Conservation (phyloP, 2,797 vertebrate genomes). For the Allobates femoralis region DNA sequence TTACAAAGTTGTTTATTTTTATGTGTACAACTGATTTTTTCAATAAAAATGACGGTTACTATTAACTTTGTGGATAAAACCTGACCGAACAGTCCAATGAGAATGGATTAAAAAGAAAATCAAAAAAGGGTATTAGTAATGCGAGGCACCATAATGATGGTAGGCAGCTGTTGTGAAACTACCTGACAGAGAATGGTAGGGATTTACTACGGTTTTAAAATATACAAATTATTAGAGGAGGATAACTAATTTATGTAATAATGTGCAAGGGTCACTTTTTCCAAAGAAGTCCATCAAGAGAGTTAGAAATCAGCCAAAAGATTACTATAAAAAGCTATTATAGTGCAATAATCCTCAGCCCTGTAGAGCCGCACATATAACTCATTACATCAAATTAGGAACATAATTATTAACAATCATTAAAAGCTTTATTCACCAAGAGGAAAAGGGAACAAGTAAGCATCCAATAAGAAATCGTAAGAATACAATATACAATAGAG, state of each 20-base stretch:
- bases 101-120: too few relatives aligned
- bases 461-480: neutral
- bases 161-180: too few relatives aligned
- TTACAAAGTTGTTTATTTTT: too few relatives aligned
- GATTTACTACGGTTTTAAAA: neutral
- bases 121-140: too few relatives aligned
- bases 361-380: neutral
- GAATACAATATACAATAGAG: neutral
- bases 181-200: too few relatives aligned
- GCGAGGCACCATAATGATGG: too few relatives aligned
- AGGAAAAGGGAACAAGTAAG: neutral
- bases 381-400: neutral
- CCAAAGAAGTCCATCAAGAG: neutral
- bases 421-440: neutral
- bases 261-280: neutral
- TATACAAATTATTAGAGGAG: neutral
- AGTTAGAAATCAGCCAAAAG: neutral
- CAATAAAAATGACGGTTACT: too few relatives aligned
- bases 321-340: neutral
- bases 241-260: neutral
- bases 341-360: neutral
- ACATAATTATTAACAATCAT: neutral
- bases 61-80: too few relatives aligned
- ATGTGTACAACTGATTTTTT: too few relatives aligned
- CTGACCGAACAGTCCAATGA: too few relatives aligned